These are phyloP conservation scores for Pseudopleuronectes americanus DNA, from an alignment of 2,797 vertebrate genomes.

Conservation along the genomic window DNA sequence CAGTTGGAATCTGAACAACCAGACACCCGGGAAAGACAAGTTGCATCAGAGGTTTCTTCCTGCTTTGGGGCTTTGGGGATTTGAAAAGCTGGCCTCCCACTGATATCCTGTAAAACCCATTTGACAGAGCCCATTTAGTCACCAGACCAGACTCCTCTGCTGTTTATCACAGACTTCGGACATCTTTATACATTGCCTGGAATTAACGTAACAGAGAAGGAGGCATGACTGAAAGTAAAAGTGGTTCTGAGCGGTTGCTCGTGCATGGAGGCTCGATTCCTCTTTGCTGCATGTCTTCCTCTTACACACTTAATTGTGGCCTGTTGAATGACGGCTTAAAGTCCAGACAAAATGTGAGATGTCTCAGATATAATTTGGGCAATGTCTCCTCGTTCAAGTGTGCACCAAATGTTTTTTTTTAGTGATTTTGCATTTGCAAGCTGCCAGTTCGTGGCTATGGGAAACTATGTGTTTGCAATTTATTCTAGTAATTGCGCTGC, in stretches of 20 bases:
- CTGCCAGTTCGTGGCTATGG: slow-evolving; percentile 43
- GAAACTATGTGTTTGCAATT: slow-evolving; percentile 53
- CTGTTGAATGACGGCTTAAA: too few species aligned
- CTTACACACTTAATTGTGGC: too few species aligned
- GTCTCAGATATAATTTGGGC: too few species aligned
- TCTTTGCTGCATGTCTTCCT: too few species aligned
- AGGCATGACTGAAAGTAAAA: slow-evolving; percentile 6
- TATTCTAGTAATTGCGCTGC: slow-evolving; percentile 35
- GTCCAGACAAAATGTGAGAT: too few species aligned
- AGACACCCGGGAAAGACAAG: slow-evolving; percentile 32
- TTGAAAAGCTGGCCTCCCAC: slow-evolving; percentile 48
- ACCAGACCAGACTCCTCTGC: slow-evolving; percentile 37
- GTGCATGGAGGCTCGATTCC: too few species aligned
- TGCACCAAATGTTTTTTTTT: background rate
- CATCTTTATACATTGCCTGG: slow-evolving; percentile 30
- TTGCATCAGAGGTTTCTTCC: slow-evolving; percentile 55
- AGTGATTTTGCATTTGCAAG: slow-evolving; percentile 32
- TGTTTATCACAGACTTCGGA: slow-evolving; percentile 52
- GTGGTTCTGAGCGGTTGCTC: background rate
- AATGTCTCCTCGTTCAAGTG: background rate
- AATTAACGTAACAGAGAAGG: slow-evolving; percentile 14
- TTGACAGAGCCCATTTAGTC: slow-evolving; percentile 46
- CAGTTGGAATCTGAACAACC: slow-evolving; percentile 32
- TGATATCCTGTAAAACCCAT: slow-evolving; percentile 66
- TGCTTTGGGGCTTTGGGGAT: slow-evolving; percentile 61